Base-by-base conservation (phyloP, 1,140 invertebrate genomes). In the Octopus sinensis region DNA sequence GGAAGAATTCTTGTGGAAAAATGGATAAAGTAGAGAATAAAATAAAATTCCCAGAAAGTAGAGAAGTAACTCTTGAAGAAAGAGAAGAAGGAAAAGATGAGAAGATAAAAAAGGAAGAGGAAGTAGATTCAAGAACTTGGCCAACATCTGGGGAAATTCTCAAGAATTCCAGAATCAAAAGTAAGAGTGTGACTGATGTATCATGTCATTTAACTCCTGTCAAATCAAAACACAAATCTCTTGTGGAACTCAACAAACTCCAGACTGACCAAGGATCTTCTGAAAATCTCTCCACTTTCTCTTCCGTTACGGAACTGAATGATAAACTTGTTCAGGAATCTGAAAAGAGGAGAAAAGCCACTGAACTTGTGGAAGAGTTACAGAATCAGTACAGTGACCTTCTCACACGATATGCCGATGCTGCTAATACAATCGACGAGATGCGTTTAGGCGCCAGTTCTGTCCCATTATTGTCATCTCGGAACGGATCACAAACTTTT, bases 351-450 rank as follows among this genome's bases (percentile, higher is more conserved):
- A 86, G 87, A 68, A 87, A 89, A 62, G 88, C 88, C 4, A 89
- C 88, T 54, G 88, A 89, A 53, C 84, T 91, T 52, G 86, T 91
- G 4, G 84, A 89, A 68, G 88, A 91, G 83, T 84, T 91, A 4
- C 90, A 91, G 83, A 85, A 86, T 73, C 88, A 89, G 76, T 90
- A 89, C 83, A 88, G 89, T 80, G 87, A 86, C 73, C 82, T 91
- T 43, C 83, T 91, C 82, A 87, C 88, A 76, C 91, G 91, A 82
- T 91, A 90, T 84, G 91, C 91, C 12, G 82, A 88, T 54, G 91
- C 91, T 0, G 91, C 91, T 78, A 85, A 90, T 9, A 91, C 88
- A 12, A 91, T 91, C 81, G 91, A 91, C 83, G 88, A 91, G 80
- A 84, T 91, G 82, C 81, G 90, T 76, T 86, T 91, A 4, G 89